These are phyloP conservation scores for Gryllus bimaculatus DNA, from an alignment of 1,140 invertebrate genomes.

Conservation along the genomic window DNA sequence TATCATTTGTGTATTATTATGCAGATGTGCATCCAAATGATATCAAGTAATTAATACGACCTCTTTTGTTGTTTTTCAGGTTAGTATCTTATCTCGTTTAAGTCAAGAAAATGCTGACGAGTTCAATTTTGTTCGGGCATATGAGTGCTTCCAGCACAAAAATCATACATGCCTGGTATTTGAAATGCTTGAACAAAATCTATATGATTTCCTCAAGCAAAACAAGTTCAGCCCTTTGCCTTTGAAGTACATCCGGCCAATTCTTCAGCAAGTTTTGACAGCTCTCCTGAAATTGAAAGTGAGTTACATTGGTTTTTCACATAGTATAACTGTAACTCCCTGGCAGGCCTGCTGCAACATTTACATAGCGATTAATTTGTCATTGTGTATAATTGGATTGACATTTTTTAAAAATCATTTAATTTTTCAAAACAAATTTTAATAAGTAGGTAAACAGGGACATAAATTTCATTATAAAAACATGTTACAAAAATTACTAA, in stretches of 20 bases:
- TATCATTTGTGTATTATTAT: no score
- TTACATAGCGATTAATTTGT: background rate
- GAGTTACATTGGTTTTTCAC: conserved; percentile 21
- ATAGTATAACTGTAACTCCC: no score
- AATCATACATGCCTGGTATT: conserved; percentile 99
- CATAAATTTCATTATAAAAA: no score
- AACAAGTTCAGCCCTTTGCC: conserved; percentile 98
- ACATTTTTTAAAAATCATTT: background rate
- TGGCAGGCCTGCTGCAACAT: background rate
- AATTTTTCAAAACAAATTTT: background rate
- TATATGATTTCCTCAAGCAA: conserved; percentile 99
- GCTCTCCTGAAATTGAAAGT: conserved; percentile 96
- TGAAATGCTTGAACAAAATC: conserved; percentile 99
- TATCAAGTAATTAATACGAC: background rate
- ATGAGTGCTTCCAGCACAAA: conserved; percentile 99
- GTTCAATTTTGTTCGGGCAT: conserved; percentile 98
- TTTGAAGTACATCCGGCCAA: conserved; percentile 95
- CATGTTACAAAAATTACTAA: no score
- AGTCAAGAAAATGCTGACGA: conserved; percentile 99
- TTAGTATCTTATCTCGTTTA: conserved; percentile 90
- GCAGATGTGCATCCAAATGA: no score
- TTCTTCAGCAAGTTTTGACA: conserved; percentile 96
- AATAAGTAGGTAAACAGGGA: no score
- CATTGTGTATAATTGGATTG: background rate
- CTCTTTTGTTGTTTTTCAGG: conserved; percentile 39